phyloP scores from a whole-genome alignment of 2,113 vertebrate species.

The Albula glossodonta region DNA sequence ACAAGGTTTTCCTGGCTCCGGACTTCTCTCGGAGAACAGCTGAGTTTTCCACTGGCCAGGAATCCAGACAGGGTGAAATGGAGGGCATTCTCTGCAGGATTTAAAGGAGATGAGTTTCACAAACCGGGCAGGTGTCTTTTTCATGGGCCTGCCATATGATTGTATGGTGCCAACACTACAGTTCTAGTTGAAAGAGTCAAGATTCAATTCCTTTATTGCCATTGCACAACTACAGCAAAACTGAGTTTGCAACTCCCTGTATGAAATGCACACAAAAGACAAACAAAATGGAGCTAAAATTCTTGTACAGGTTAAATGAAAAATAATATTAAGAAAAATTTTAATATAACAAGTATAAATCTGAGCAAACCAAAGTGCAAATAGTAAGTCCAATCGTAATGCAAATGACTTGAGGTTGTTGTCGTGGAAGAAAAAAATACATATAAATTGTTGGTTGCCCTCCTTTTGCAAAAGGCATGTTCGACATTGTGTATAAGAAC shows the following conservation, averaged over 20 bases:
- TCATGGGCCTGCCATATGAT: neutral
- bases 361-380: too few species aligned
- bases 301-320: too few species aligned
- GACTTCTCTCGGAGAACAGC: neutral
- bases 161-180: neutral
- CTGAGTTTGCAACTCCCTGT: too few species aligned
- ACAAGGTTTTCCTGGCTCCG: neutral
- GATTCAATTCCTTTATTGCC: too few species aligned
- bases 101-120: neutral
- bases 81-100: neutral
- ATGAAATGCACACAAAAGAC: too few species aligned
- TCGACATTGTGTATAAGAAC: neutral
- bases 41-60: neutral
- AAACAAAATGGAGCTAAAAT: too few species aligned
- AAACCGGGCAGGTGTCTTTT: neutral
- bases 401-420: too few species aligned
- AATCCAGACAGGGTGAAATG: neutral
- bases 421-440: too few species aligned
- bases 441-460: neutral
- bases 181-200: neutral
- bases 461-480: neutral
- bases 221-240: too few species aligned
- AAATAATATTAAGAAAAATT: too few species aligned
- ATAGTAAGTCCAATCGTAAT: too few species aligned
- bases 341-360: too few species aligned